Percentiles rank a stretch among this genome's conserved stretches.
Conservation (phyloP, 2,797 vertebrate species). For the Danio tinwini region DNA sequence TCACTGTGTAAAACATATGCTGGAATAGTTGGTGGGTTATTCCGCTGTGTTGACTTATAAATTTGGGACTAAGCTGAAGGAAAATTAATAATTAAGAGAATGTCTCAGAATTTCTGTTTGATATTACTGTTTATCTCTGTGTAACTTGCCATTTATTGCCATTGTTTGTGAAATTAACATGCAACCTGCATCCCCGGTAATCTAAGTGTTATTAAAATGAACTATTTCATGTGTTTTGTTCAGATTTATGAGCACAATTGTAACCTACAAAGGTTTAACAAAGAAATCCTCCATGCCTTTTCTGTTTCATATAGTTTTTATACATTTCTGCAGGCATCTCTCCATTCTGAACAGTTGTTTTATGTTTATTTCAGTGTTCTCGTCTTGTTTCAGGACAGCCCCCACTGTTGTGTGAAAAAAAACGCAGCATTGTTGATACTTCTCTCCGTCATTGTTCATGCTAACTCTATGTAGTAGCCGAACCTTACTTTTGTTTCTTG, state of each 20-base stretch:
- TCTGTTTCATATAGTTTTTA: not conserved
- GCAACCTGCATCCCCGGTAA: not conserved
- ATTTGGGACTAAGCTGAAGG: too few species aligned
- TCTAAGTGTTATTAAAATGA: not conserved
- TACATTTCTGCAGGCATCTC: not conserved
- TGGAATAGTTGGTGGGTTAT: too few species aligned
- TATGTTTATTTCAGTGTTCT: conserved; percentile 3
- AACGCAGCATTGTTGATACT: conserved; percentile 63
- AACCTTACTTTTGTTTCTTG: conserved; percentile 27
- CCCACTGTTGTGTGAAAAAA: conserved; percentile 50
- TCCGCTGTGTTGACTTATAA: too few species aligned
- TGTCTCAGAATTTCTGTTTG: too few species aligned
- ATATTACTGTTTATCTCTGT: too few species aligned
- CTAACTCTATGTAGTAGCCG: conserved; percentile 41
- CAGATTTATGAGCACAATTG: not conserved
- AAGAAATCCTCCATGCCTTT: not conserved
- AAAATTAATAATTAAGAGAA: too few species aligned
- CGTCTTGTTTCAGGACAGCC: not conserved
- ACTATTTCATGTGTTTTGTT: not conserved
- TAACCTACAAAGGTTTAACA: not conserved
- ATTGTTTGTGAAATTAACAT: too few species aligned
- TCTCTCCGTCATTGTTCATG: conserved; percentile 64
- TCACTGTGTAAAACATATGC: too few species aligned
- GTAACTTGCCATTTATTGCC: too few species aligned
- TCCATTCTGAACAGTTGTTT: not conserved